Evolutionary conservation across 2,888 invertebrate species (phyloP), one percentile per base, ranked within the genome.

Genomic region (Dolichopus griseipennis): DNA sequence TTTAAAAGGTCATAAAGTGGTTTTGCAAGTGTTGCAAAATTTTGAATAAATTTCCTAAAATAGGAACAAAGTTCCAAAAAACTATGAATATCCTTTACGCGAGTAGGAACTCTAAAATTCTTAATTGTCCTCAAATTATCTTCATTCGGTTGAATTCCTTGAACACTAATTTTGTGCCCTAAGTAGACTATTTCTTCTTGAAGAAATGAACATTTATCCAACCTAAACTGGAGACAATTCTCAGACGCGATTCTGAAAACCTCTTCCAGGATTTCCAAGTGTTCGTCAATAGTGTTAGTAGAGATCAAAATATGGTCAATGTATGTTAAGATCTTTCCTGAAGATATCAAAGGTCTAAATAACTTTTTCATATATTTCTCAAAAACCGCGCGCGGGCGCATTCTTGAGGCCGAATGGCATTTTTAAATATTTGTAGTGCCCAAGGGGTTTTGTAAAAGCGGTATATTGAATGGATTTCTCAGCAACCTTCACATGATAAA

Each of bases 1-100:
- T 41, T 69, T 33, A 70, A 34, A 10, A 78, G 62, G 43, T 76
- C 73, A 67, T 77, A 73, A 6, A 77, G 68, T 0, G 77, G 77
- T 69, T 75, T 74, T 10, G 76, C 76, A n/a, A 70, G 67, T 20
- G 65, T 65, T n/a, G 69, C 22, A 67, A 73, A 69, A 67, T 75
- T 72, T 15, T 73, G 73, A 37, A 78, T 74, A 69, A 75, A 76
- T 68, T 72, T 74, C 27, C 73, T 73, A 22, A 72, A 69, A 34
- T 70, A 70, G 15, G 69, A 70, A 61, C 69, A 69, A 41, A 71
- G 68, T 20, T 68, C 70, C 15, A 70, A 63, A 61, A 70, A 73
- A n/a, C 69, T 67, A 68, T 68, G 74, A 12, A 77, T 41, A 27
- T 72, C 71, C 67, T 73, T 73, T 9, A 65, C 64, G 68, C 71